Evolutionary conservation across 2,888 invertebrate genomes (phyloP).

Genomic region (Chesias legatella): DNA sequence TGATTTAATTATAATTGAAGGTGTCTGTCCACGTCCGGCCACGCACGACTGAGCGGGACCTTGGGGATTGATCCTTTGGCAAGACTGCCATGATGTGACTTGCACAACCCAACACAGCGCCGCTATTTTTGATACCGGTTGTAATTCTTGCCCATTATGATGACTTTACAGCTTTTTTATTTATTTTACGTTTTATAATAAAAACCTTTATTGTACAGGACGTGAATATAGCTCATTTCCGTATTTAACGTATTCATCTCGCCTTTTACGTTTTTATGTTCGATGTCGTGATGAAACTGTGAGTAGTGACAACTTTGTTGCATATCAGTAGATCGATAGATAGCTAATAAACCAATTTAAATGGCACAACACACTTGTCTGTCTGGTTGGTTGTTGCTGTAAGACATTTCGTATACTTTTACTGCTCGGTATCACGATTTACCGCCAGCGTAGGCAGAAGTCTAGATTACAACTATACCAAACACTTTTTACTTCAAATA

Average conservation of each 20-base stretch:
- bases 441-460: conserved; percentile 4
- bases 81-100: conserved; percentile 60
- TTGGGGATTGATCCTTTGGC: conserved; percentile 61
- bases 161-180: conserved; percentile 40
- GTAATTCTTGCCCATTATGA: conserved; percentile 35
- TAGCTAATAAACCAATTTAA: conserved; percentile 16
- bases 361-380: conserved; percentile 21
- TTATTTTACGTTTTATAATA: conserved; percentile 35
- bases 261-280: conserved; percentile 2
- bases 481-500: too few relatives aligned
- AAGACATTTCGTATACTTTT: conserved; percentile 11
- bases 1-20: conserved; percentile 49
- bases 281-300: conserved; percentile 1
- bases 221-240: conserved; percentile 20
- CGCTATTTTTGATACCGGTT: conserved; percentile 58
- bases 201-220: conserved; percentile 29
- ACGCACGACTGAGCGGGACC: conserved; percentile 65
- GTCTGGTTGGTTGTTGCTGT: conserved; percentile 23
- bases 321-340: conserved; percentile 7
- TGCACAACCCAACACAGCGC: conserved; percentile 57
- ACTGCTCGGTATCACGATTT: conserved; percentile 1
- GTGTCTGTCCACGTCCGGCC: conserved; percentile 53
- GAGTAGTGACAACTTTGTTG: conserved; percentile 10
- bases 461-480: too few relatives aligned
- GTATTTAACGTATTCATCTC: conserved; percentile 20